A percentile compares a stretch with the other conserved stretches of the same genome.
Evolutionary conservation across 2,113 vertebrate genomes (phyloP).

Genomic region (Lasiurus cinereus): DNA sequence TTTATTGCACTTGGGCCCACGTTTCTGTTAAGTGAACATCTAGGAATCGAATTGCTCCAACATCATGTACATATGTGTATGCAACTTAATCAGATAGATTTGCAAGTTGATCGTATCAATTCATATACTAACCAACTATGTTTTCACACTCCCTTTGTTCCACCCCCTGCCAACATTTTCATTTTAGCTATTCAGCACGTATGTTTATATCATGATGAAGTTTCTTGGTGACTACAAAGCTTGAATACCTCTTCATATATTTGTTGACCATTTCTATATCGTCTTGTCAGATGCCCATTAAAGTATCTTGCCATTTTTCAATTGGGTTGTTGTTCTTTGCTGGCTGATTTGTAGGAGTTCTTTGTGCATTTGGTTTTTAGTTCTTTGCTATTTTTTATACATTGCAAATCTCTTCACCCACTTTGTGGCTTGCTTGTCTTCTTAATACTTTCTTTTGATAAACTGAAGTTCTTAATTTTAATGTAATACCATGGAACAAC

Average conservation of each 20-base stretch:
- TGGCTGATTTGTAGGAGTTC: not conserved
- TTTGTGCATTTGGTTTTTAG: not conserved
- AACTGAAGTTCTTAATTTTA: constrained; percentile 13
- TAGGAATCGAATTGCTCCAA: not conserved
- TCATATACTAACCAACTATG: no score
- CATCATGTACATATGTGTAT: not conserved
- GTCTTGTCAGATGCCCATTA: not conserved
- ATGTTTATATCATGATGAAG: not conserved
- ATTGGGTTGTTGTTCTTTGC: not conserved
- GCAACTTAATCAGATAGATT: not conserved
- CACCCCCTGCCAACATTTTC: no score
- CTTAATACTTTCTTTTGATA: constrained; percentile 13
- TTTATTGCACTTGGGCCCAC: not conserved
- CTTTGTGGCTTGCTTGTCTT: not conserved
- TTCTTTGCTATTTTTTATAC: constrained; percentile 13
- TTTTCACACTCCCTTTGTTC: not conserved
- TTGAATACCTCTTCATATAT: not conserved
- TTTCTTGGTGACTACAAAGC: not conserved
- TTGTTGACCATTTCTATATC: not conserved
- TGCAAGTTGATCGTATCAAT: not conserved
- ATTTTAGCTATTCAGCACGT: not conserved
- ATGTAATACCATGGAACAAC: not conserved
- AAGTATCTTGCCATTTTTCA: not conserved
- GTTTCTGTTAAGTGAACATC: not conserved
- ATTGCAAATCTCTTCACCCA: constrained; percentile 16